phyloP scores from a whole-genome alignment of 2,797 vertebrate genomes.

The Pangasius djambal region DNA sequence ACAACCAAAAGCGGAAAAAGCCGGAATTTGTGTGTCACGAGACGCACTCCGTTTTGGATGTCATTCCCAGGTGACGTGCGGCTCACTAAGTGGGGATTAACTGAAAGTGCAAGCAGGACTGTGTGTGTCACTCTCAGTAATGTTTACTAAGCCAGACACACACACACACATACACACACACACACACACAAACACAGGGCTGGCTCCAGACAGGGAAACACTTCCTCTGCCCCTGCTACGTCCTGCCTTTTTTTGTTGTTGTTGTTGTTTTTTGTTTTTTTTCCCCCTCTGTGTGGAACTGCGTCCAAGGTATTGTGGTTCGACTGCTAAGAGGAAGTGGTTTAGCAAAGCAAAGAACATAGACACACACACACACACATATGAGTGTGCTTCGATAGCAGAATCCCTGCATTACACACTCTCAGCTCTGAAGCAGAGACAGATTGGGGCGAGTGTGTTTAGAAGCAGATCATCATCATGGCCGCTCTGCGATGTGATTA shows the following conservation, averaged over 20 bases:
- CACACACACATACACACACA: slow-evolving; percentile 21
- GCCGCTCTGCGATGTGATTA: slow-evolving; percentile 94
- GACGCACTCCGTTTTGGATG: not conserved
- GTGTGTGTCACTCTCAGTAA: too few species aligned
- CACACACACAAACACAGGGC: slow-evolving; percentile 12
- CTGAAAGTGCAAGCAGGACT: slow-evolving; percentile 4
- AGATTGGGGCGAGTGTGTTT: slow-evolving; percentile 80
- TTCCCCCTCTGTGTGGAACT: not conserved
- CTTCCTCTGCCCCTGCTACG: slow-evolving; percentile 19
- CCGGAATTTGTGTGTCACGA: not conserved
- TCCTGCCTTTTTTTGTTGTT: not conserved
- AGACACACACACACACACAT: slow-evolving; percentile 15
- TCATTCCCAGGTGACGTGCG: not conserved
- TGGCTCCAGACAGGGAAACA: slow-evolving; percentile 34
- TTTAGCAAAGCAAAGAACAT: not conserved
- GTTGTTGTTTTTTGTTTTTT: too few species aligned
- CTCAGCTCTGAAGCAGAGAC: not conserved
- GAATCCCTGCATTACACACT: slow-evolving; percentile 78
- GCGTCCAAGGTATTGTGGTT: slow-evolving; percentile 6
- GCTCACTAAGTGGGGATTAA: slow-evolving; percentile 3
- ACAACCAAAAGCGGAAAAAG: not conserved
- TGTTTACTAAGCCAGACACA: not conserved
- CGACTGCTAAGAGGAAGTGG: not conserved
- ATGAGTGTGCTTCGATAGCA: slow-evolving; percentile 53
- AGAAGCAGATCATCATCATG: slow-evolving; percentile 97